Evolutionary conservation across 2,113 vertebrate species (phyloP).

Genomic region (Ammodramus savannarum): DNA sequence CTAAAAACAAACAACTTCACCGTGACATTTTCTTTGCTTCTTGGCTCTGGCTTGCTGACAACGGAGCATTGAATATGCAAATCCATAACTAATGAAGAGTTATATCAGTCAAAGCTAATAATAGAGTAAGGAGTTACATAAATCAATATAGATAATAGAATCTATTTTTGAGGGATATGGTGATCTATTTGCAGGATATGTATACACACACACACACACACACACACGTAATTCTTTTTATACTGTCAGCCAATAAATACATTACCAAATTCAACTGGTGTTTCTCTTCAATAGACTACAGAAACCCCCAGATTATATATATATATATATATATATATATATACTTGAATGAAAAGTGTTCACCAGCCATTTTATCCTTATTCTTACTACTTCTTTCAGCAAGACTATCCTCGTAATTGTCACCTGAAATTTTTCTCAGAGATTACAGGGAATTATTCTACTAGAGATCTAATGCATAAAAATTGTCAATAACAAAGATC

Average conservation of each 20-base stretch:
- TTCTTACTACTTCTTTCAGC: not conserved
- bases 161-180: not conserved
- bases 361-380: not conserved
- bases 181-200: not conserved
- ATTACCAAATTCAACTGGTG: not conserved
- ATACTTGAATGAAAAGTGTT: not conserved
- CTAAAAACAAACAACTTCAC: not conserved
- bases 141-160: slow-evolving; percentile 37
- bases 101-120: slow-evolving; percentile 14
- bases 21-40: not conserved
- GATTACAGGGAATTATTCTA: not conserved
- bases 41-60: slow-evolving; percentile 2
- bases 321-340: not conserved
- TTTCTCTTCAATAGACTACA: not conserved
- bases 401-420: not conserved
- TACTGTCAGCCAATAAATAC: not conserved
- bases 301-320: not conserved
- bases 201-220: not conserved
- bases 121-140: slow-evolving; percentile 16
- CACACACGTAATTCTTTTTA: not conserved
- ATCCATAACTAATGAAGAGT: slow-evolving; percentile 7
- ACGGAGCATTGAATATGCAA: slow-evolving; percentile 1
- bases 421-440: not conserved
- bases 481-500: not conserved
- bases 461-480: not conserved